Percentiles rank a stretch among this genome's conserved stretches.
phyloP scores from a whole-genome alignment of 2,797 vertebrate species.

The Ispidina picta region DNA sequence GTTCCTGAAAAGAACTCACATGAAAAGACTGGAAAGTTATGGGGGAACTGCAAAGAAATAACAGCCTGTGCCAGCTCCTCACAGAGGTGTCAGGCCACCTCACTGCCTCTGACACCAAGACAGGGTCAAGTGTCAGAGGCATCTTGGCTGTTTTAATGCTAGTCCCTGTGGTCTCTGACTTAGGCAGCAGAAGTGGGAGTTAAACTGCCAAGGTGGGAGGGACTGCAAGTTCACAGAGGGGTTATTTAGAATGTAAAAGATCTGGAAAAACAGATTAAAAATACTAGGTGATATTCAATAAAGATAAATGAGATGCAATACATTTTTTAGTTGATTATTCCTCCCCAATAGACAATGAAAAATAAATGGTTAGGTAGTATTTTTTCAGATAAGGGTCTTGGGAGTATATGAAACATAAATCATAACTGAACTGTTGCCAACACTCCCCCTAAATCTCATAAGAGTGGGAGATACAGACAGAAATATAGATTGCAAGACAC shows the following conservation, averaged over 20 bases:
- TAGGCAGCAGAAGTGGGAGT: neutral
- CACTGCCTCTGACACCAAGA: neutral
- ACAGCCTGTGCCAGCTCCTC: neutral
- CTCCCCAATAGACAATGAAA: neutral
- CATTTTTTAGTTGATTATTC: neutral
- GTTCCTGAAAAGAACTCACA: neutral
- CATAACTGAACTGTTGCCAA: neutral
- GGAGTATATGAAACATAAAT: neutral
- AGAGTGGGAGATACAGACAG: slow-evolving; percentile 7
- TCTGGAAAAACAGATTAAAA: neutral
- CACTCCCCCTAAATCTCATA: slow-evolving; percentile 12
- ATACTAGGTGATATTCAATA: neutral
- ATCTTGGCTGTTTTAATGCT: neutral
- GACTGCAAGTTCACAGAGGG: neutral
- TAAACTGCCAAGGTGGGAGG: neutral
- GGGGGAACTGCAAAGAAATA: neutral
- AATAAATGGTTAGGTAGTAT: neutral
- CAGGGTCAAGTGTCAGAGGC: neutral
- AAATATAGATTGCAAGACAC: slow-evolving; percentile 38
- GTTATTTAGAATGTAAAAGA: neutral
- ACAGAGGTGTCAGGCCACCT: neutral
- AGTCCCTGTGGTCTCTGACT: neutral
- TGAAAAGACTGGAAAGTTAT: neutral
- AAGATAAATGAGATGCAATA: neutral
- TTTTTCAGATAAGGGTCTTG: neutral